Base-by-base conservation (phyloP, 2,888 invertebrate genomes). In the Asteroscopus sphinx region DNA sequence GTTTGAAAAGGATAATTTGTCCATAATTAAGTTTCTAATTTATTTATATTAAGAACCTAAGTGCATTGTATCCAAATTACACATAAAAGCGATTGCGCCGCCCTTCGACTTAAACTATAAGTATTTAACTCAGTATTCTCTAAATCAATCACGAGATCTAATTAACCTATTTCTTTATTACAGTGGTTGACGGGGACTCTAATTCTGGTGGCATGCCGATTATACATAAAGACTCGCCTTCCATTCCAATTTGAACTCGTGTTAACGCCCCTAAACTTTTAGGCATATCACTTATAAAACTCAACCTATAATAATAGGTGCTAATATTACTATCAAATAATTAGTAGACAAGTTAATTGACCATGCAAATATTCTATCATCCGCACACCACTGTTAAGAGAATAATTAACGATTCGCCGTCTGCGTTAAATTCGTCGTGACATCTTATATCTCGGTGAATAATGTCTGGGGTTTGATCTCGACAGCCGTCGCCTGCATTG, bases 401-500 rank as follows among this genome's bases (percentile, higher is more conserved):
- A 56, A 65, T 70, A 64, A 71, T 63, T 71, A 68, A 66, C 33
- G 32, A 56, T 47, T 32, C 4, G 4, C 15, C 30, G 33, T 63
- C 40, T 48, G 47, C 56, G 54, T 59, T 59, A 54, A 60, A 61
- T 61, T 62, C 30, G 17, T 55, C 56, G 37, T 57, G 60, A 62
- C 64, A 32, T 52, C 57, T 68, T 61, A 44, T 41, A 64, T 51
- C 53, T 40, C 40, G 1, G 46, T 70, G 65, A 76, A 64, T 66
- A 58, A 74, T 64, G 75, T 44, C 12, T 45, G 21, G 41, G 41
- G 54, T 55, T 64, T 58, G 55, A 65, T 67, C 60, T 53, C 41
- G n/a, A n/a, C 35, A 40, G 21, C 21, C 46, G 52, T 65, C 70
- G 52, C 62, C 55, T 80, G 76, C 77, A 81, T 77, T 80, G 79